These are phyloP conservation scores for Phalangium opilio DNA, from an alignment of 2,888 invertebrate species.

Conservation along the genomic window DNA sequence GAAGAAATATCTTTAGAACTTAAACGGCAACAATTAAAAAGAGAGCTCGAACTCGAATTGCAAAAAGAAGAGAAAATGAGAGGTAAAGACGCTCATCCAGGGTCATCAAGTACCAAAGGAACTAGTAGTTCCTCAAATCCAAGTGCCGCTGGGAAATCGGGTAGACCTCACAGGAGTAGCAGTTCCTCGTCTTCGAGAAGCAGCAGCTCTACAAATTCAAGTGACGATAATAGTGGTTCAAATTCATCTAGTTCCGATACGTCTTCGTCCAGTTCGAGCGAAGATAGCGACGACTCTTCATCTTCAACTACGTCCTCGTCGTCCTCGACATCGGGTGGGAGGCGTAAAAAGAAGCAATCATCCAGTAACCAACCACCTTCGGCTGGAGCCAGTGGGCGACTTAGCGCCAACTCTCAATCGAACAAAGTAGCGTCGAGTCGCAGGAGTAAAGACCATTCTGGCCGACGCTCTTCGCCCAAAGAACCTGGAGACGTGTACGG, in stretches of 20 bases:
- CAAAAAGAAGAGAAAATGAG: slow-evolving; percentile 37
- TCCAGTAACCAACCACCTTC: too few relatives aligned
- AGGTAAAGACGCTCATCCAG: not conserved
- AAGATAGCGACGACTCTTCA: too few relatives aligned
- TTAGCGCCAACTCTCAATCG: too few relatives aligned
- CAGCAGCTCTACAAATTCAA: slow-evolving; percentile 16
- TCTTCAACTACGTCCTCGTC: too few relatives aligned
- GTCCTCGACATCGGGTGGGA: too few relatives aligned
- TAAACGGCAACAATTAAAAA: slow-evolving; percentile 53
- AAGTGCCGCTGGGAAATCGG: slow-evolving; percentile 13
- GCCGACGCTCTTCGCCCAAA: too few relatives aligned
- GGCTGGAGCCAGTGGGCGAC: too few relatives aligned
- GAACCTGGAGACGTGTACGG: too few relatives aligned
- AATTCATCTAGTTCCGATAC: slow-evolving; percentile 12
- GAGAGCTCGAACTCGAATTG: slow-evolving; percentile 58
- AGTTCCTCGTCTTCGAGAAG: slow-evolving; percentile 11
- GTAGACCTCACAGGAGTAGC: slow-evolving; percentile 4
- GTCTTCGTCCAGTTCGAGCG: slow-evolving; percentile 9
- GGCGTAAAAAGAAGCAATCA: too few relatives aligned
- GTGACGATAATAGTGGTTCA: slow-evolving; percentile 9
- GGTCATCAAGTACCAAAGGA: slow-evolving; percentile 14
- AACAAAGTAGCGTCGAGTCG: too few relatives aligned
- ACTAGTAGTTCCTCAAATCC: slow-evolving; percentile 13
- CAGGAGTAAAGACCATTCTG: too few relatives aligned
- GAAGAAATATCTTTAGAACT: slow-evolving; percentile 64